Evolutionary conservation across 2,797 vertebrate genomes (phyloP).

Genomic region (Heliangelus exortis): DNA sequence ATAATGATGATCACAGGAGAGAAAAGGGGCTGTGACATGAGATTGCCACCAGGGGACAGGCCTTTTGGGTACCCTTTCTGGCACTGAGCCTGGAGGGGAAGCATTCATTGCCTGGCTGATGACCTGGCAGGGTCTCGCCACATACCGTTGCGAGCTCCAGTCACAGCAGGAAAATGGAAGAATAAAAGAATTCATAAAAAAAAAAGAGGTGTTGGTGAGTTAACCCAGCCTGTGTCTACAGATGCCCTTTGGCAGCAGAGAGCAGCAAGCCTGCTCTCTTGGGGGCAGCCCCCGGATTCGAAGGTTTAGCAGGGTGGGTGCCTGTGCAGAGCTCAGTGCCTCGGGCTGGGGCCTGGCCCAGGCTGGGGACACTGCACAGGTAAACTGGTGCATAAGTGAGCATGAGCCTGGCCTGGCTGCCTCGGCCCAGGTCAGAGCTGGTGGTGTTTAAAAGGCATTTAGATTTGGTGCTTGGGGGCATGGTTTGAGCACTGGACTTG

Average conservation of each 20-base stretch:
- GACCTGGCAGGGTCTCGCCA: not conserved
- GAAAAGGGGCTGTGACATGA: not conserved
- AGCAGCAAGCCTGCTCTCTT: not conserved
- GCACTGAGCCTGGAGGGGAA: not conserved
- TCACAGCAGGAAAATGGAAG: not conserved
- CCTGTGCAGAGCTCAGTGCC: not conserved
- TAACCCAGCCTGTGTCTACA: not conserved
- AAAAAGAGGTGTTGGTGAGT: not conserved
- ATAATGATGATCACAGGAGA: not conserved
- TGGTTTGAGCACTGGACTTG: too few relatives aligned
- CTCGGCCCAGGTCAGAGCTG: fast-evolving
- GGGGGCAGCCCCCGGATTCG: not conserved
- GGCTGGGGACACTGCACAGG: not conserved
- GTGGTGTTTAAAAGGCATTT: too few relatives aligned
- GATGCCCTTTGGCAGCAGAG: not conserved
- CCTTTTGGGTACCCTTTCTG: not conserved
- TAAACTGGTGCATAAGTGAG: not conserved
- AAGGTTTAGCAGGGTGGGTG: not conserved
- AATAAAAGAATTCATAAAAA: not conserved
- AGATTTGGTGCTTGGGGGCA: too few relatives aligned
- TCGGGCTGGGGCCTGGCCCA: not conserved
- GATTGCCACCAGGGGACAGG: fast-evolving
- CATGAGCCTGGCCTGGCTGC: not conserved
- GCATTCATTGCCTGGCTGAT: not conserved
- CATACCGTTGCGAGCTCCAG: not conserved